Percentiles rank a stretch among this genome's conserved stretches.
These are phyloP conservation scores for Volucella inflata DNA, from an alignment of 2,888 invertebrate genomes.

Conservation along the genomic window DNA sequence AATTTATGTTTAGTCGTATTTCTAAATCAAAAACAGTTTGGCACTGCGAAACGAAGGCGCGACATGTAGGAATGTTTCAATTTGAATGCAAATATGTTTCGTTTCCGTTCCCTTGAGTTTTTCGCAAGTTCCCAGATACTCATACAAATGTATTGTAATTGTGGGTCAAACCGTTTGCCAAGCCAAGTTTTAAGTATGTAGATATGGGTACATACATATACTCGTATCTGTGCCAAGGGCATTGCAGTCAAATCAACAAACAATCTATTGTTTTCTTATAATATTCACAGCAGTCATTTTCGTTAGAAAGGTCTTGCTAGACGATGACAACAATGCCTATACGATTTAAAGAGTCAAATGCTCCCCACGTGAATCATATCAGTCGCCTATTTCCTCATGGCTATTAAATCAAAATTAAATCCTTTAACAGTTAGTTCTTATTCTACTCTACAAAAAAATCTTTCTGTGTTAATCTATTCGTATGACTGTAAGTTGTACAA, in stretches of 20 bases:
- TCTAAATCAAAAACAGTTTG: too few relatives aligned
- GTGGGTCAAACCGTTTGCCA: conserved; percentile 1
- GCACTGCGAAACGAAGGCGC: too few relatives aligned
- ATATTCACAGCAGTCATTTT: conserved; percentile 34
- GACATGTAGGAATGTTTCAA: too few relatives aligned
- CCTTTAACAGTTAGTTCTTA: conserved; percentile 46
- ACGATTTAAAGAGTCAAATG: not conserved
- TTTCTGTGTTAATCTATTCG: not conserved
- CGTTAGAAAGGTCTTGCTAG: conserved; percentile 44
- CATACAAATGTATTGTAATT: not conserved
- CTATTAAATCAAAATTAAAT: conserved; percentile 54
- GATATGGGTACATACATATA: too few relatives aligned
- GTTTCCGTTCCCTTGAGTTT: not conserved
- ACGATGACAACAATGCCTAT: not conserved
- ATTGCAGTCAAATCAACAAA: conserved; percentile 21
- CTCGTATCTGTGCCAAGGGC: conserved; percentile 52
- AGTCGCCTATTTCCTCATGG: conserved; percentile 38
- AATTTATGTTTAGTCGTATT: too few relatives aligned
- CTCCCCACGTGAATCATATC: conserved; percentile 38
- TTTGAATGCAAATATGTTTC: not conserved
- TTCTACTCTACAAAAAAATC: conserved; percentile 12
- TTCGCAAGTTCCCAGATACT: not conserved
- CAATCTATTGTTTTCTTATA: conserved; percentile 48
- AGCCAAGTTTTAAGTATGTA: conserved; percentile 7
- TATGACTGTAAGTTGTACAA: not conserved